These are phyloP conservation scores for Amaurobius ferox DNA, from an alignment of 2,888 invertebrate genomes.

Conservation along the genomic window DNA sequence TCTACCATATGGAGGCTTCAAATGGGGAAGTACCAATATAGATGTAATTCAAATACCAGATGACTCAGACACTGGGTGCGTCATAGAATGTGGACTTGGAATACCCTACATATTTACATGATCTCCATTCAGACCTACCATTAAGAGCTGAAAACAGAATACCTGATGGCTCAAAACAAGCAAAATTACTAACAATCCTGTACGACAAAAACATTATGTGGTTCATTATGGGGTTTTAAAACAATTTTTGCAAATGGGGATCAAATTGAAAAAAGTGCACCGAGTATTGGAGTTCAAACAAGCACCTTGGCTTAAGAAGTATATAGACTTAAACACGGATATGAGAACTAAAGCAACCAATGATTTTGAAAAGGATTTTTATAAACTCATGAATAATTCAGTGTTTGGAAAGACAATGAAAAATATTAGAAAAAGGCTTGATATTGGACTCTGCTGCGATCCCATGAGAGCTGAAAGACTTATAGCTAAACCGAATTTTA, in stretches of 20 bases:
- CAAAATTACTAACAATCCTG: constrained; percentile 54
- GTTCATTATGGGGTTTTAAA: constrained; percentile 8
- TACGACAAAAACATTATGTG: constrained; percentile 10
- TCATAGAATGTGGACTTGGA: constrained; percentile 38
- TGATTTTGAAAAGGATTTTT: constrained; percentile 77
- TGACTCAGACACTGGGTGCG: constrained; percentile 24
- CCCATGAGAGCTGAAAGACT: constrained; percentile 6
- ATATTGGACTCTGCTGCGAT: constrained; percentile 73
- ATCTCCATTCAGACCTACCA: constrained; percentile 31
- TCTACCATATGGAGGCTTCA: constrained; percentile 71
- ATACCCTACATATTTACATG: constrained; percentile 21
- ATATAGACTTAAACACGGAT: constrained; percentile 10
- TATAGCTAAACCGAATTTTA: constrained; percentile 54
- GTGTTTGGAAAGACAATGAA: too few species aligned
- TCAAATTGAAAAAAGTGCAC: constrained; percentile 2
- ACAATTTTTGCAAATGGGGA: background rate
- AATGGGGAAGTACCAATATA: constrained; percentile 43
- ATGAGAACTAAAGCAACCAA: constrained; percentile 74
- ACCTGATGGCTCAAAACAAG: constrained; percentile 22
- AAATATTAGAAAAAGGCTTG: constrained; percentile 75
- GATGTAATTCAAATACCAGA: background rate
- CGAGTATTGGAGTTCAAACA: constrained; percentile 3
- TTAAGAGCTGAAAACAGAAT: too few species aligned
- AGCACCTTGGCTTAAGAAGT: background rate
- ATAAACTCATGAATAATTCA: constrained; percentile 76